Conservation (phyloP, 1,140 invertebrate species). For the Drosophila pectinifera region DNA sequence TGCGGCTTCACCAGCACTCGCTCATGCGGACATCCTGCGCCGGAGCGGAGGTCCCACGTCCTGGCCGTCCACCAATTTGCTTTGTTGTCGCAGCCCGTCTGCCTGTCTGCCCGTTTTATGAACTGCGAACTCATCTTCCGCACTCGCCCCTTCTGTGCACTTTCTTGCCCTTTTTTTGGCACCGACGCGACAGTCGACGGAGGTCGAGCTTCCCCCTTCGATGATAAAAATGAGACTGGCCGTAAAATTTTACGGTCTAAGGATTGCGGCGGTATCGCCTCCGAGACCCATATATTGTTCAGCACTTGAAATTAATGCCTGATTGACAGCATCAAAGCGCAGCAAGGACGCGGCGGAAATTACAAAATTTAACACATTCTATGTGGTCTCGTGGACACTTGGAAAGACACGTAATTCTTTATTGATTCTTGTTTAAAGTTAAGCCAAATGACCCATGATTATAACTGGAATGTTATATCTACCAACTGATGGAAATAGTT, state of each 20-base stretch:
- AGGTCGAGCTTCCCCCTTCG: not conserved
- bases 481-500: no score
- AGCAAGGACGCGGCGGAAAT: constrained; percentile 16
- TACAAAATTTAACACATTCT: constrained; percentile 23
- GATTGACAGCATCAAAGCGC: constrained; percentile 52
- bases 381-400: constrained; percentile 1
- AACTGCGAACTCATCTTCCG: constrained; percentile 58
- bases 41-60: constrained; percentile 9
- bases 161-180: constrained; percentile 20
- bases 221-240: constrained; percentile 31
- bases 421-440: not conserved
- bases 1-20: constrained; percentile 35
- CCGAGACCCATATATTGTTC: constrained; percentile 31
- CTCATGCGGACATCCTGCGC: constrained; percentile 49
- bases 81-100: constrained; percentile 50
- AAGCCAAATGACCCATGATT: no score
- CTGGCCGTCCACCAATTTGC: constrained; percentile 57
- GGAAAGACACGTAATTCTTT: not conserved
- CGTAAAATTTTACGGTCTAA: constrained; percentile 38
- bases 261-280: constrained; percentile 15
- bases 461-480: no score
- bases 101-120: constrained; percentile 41
- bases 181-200: constrained; percentile 1
- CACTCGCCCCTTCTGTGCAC: constrained; percentile 27
- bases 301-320: constrained; percentile 51